A percentile compares a stretch with the other conserved stretches of the same genome.
Conservation (phyloP, 2,888 invertebrate genomes). For the Pristionchus maxplancki region DNA sequence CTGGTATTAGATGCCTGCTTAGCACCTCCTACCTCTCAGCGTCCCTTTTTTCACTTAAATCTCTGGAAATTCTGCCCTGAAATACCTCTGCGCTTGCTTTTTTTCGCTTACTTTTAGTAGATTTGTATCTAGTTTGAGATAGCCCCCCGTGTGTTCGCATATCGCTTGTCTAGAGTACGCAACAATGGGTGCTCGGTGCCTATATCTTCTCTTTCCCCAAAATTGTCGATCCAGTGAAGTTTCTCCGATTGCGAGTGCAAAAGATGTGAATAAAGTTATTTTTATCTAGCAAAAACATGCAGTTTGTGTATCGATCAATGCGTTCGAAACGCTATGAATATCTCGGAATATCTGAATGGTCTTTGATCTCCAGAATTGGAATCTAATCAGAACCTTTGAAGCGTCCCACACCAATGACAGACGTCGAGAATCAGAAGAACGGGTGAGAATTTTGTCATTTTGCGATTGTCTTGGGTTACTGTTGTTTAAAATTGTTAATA, state of each 20-base stretch:
- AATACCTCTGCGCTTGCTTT: background rate
- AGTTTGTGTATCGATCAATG: background rate
- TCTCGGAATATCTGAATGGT: background rate
- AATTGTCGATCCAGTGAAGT: background rate
- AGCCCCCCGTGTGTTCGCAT: background rate
- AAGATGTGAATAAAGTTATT: background rate
- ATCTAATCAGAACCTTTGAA: background rate
- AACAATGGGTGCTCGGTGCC: background rate
- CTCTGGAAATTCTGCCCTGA: background rate
- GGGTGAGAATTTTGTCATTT: constrained; percentile 3
- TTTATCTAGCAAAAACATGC: background rate
- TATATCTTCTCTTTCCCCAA: background rate
- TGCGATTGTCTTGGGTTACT: background rate
- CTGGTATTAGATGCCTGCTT: background rate
- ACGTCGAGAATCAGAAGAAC: constrained; percentile 43
- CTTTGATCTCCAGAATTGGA: background rate
- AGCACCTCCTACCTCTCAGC: background rate
- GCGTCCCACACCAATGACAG: background rate
- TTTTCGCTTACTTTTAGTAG: background rate
- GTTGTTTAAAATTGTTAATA: background rate
- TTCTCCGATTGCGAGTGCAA: background rate
- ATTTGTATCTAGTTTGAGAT: background rate
- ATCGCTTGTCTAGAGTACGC: background rate
- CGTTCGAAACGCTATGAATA: constrained; percentile 40
- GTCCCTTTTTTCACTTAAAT: background rate